These are phyloP conservation scores for Pseudoips prasinana DNA, from an alignment of 2,888 invertebrate species.

Conservation along the genomic window DNA sequence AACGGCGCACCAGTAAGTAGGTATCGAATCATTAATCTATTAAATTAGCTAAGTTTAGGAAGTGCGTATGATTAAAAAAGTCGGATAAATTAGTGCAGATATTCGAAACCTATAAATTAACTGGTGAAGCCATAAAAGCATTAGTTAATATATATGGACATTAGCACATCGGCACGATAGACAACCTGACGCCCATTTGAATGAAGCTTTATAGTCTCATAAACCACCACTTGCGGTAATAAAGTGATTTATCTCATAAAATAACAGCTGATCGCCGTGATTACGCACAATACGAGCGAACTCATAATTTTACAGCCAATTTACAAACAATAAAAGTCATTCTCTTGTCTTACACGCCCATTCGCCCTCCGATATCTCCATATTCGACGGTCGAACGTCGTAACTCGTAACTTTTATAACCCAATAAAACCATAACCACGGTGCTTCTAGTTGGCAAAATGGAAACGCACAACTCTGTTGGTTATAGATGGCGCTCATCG, in stretches of 20 bases:
- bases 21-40: no score
- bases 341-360: slow-evolving; percentile 77
- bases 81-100: no score
- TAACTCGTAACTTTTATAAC: slow-evolving; percentile 78
- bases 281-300: slow-evolving; percentile 75
- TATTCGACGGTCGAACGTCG: slow-evolving; percentile 67
- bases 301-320: slow-evolving; percentile 83
- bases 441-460: slow-evolving; percentile 41
- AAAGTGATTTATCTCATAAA: slow-evolving; percentile 76
- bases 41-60: no score
- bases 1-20: no score
- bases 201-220: slow-evolving; percentile 61
- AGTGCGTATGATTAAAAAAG: no score
- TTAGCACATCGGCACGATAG: slow-evolving; percentile 45
- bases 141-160: slow-evolving; percentile 36
- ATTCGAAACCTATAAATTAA: no score
- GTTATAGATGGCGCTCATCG: slow-evolving; percentile 66
- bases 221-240: slow-evolving; percentile 66
- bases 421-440: slow-evolving; percentile 74
- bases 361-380: slow-evolving; percentile 78
- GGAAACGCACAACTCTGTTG: slow-evolving; percentile 41
- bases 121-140: no score
- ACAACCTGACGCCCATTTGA: slow-evolving; percentile 54
- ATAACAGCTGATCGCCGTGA: slow-evolving; percentile 77
- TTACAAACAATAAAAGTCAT: slow-evolving; percentile 82